These are phyloP conservation scores for Phocides pigmalion DNA, from an alignment of 1,140 invertebrate genomes.

Conservation along the genomic window DNA sequence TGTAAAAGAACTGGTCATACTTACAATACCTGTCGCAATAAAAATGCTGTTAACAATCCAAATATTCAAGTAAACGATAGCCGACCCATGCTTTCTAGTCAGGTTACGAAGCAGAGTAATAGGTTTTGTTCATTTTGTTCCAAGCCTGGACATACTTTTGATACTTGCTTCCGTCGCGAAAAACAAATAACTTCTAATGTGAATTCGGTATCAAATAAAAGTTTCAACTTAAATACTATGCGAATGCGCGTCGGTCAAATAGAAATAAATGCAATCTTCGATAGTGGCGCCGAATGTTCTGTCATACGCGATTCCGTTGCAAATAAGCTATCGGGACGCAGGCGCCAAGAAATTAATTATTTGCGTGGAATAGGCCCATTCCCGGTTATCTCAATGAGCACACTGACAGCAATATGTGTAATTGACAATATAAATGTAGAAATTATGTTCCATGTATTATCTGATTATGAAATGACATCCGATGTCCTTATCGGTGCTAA, in stretches of 20 bases:
- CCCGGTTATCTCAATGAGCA: constrained; percentile 35
- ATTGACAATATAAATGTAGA: constrained; percentile 40
- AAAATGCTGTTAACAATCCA: not conserved
- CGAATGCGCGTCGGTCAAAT: constrained; percentile 31
- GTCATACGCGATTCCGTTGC: constrained; percentile 36
- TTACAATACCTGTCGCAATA: no score
- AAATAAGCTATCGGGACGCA: constrained; percentile 36
- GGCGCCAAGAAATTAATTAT: constrained; percentile 36
- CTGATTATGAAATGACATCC: constrained; percentile 40
- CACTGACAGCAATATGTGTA: constrained; percentile 33
- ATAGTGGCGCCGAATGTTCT: constrained; percentile 47
- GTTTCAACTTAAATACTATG: no score
- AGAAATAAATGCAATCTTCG: constrained; percentile 39
- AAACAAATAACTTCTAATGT: constrained; percentile 34
- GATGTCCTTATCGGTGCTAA: constrained; percentile 45
- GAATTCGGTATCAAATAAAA: no score
- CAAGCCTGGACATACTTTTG: constrained; percentile 37
- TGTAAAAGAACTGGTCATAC: no score
- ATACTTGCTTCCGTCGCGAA: constrained; percentile 41
- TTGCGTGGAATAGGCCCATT: constrained; percentile 42
- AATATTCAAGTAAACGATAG: not conserved
- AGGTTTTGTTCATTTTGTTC: constrained; percentile 27
- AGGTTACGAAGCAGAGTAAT: not conserved
- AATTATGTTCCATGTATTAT: constrained; percentile 40
- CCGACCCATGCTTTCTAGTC: not conserved